Percentiles rank a stretch among this genome's conserved stretches.
phyloP scores from a whole-genome alignment of 2,797 vertebrate species.

The Psittacula echo region DNA sequence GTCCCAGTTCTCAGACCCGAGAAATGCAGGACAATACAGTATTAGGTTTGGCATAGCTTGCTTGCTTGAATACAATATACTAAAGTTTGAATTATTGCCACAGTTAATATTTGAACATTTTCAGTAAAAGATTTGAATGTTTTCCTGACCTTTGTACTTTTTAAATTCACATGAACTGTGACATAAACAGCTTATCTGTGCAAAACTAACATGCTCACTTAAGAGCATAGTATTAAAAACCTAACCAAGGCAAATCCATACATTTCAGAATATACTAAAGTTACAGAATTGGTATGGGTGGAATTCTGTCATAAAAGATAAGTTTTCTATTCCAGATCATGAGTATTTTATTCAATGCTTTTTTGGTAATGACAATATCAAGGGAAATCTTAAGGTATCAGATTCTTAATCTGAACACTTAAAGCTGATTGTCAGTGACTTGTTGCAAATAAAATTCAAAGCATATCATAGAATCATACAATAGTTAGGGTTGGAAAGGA shows the following conservation, averaged over 20 bases:
- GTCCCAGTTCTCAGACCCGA: neutral
- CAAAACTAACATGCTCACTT: neutral
- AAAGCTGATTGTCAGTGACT: neutral
- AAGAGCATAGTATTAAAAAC: neutral
- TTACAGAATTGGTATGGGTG: neutral
- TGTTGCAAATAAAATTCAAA: slow-evolving; percentile 30
- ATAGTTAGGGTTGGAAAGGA: neutral
- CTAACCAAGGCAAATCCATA: neutral
- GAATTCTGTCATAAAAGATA: neutral
- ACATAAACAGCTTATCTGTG: neutral
- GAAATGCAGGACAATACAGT: neutral
- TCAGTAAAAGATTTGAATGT: neutral
- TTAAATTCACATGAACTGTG: neutral
- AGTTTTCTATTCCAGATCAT: neutral
- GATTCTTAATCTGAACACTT: neutral
- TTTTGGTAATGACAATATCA: neutral
- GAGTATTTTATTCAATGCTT: neutral
- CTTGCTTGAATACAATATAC: neutral
- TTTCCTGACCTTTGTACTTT: slow-evolving; percentile 8
- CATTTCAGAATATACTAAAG: neutral
- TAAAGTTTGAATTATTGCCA: neutral
- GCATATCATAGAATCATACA: neutral
- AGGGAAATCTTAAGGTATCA: neutral
- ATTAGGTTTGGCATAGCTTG: neutral
- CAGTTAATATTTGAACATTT: neutral